Evolutionary conservation across 2,888 invertebrate genomes (phyloP), one percentile per base, ranked within the genome.

Genomic region (Liposcelis brunnea): DNA sequence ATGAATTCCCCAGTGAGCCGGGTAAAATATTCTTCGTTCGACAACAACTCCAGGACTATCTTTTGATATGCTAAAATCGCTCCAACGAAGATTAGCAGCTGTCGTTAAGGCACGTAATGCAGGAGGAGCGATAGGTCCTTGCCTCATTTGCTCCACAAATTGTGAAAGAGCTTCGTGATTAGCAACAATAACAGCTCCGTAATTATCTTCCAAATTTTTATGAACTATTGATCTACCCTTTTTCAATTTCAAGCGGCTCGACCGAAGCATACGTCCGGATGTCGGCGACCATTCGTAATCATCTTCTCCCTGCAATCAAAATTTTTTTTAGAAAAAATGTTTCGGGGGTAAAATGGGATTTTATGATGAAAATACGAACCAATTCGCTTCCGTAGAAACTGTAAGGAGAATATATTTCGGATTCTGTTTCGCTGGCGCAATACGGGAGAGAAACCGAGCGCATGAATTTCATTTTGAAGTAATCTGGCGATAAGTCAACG

Each of bases 131-230:
- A 72, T 69, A 12, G 74, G 72, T 43, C 73, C 74, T 65, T 81
- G 81, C 62, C 82, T 81, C 44, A 77, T 66, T 76, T 77, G 85
- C 65, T 89, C 86, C 51, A 87, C 70, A 55, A 89, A 80, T 65
- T 87, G 86, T 44, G 86, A 83, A 15, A 89, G 70, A 6, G 87
- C 86, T 64, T 89, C 86, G 59, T 87, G 86, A 67, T 89, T 89
- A 49, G 87, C 86, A 32, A 85, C 79, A 51, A 87, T 79, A 31
- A 89, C 86, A 35, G 87, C 87, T 14, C 85, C 85, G 58, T 89
- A 89, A 66, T 87, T 87, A 58, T 89, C 87, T 59, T 89, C 87
- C 50, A 89, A 70, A 59, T 78, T 85, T 58, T 77, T 81, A 61
- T 86, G 85, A 8, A 86, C 82, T 51, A 86, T 77, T 60, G 82